Percentiles rank a stretch among this genome's conserved stretches.
These are phyloP conservation scores for Trichomalopsis sarcophagae DNA, from an alignment of 1,140 invertebrate genomes.

Conservation along the genomic window DNA sequence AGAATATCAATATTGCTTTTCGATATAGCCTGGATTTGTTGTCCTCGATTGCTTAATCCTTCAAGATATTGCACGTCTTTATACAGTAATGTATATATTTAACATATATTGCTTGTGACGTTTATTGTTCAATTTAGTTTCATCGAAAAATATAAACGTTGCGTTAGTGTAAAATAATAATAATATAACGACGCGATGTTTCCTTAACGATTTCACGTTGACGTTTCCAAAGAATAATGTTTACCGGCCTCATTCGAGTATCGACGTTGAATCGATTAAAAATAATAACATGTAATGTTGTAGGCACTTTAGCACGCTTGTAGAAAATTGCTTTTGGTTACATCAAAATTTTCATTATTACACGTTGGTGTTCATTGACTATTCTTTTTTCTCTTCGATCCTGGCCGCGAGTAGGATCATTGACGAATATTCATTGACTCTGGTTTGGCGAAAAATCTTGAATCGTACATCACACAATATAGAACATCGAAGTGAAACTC, in stretches of 20 bases:
- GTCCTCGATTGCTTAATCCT: neutral
- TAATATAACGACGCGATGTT: neutral
- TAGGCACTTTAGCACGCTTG: slow-evolving; percentile 36
- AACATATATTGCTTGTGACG: slow-evolving; percentile 20
- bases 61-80: neutral
- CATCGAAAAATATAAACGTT: slow-evolving; percentile 4
- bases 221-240: neutral
- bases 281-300: slow-evolving; percentile 21
- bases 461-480: neutral
- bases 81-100: neutral
- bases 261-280: neutral
- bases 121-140: slow-evolving; percentile 39
- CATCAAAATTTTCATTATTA: slow-evolving; percentile 24
- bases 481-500: no score
- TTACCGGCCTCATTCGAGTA: neutral
- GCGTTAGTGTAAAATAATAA: neutral
- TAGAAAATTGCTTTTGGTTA: slow-evolving; percentile 26
- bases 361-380: slow-evolving; percentile 59
- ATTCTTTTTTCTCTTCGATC: slow-evolving; percentile 52
- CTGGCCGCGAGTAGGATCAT: neutral
- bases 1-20: slow-evolving; percentile 24
- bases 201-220: neutral
- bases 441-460: neutral
- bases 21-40: neutral
- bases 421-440: slow-evolving; percentile 14